Percentiles rank a stretch among this genome's conserved stretches.
Conservation (phyloP, 2,888 invertebrate species). For the Tineola bisselliella region DNA sequence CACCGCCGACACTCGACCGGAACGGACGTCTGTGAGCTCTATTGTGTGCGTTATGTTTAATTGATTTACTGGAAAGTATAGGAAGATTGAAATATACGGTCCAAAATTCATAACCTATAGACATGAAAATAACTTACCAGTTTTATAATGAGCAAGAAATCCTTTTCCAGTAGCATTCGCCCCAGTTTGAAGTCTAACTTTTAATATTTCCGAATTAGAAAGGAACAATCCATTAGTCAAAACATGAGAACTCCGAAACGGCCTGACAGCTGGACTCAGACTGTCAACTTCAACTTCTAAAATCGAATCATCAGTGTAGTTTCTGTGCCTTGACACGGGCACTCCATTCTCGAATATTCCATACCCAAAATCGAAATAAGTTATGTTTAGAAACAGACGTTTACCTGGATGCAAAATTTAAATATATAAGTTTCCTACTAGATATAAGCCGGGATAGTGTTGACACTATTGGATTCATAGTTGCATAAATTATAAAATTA, state of each 20-base stretch:
- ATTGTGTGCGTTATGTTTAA: conserved; percentile 45
- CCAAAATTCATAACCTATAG: no score
- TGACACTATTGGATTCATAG: no score
- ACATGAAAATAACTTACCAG: conserved; percentile 48
- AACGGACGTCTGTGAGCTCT: conserved; percentile 25
- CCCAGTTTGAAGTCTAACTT: conserved; percentile 72
- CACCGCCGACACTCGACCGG: conserved; percentile 36
- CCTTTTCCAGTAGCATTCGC: conserved; percentile 72
- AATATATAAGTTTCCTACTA: not conserved
- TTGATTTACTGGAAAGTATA: conserved; percentile 32
- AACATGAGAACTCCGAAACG: conserved; percentile 63
- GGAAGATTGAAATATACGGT: no score
- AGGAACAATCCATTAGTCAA: conserved; percentile 75
- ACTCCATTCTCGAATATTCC: conserved; percentile 48
- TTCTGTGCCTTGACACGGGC: conserved; percentile 37
- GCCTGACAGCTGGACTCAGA: conserved; percentile 59
- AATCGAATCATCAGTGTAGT: conserved; percentile 47
- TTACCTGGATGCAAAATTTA: conserved; percentile 42
- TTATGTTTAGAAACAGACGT: conserved; percentile 77
- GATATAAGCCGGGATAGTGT: not conserved
- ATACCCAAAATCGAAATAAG: conserved; percentile 66
- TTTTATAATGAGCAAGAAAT: conserved; percentile 74
- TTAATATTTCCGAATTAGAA: conserved; percentile 70
- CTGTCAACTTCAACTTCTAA: conserved; percentile 69
- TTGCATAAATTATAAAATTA: no score